These are phyloP conservation scores for Drosophila koepferae DNA, from an alignment of 2,888 invertebrate genomes.

Conservation along the genomic window DNA sequence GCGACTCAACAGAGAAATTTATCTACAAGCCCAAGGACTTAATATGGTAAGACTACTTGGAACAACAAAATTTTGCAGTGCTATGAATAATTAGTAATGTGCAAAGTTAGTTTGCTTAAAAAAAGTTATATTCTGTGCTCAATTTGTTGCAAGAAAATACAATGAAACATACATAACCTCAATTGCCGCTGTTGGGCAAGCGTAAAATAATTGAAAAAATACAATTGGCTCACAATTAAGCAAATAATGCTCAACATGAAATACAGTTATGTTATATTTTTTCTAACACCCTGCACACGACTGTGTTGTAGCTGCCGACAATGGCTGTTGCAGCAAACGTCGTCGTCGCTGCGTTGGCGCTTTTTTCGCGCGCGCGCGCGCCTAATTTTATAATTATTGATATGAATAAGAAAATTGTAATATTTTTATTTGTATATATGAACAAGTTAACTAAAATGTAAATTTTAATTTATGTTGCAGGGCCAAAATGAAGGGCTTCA, in stretches of 20 bases:
- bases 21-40: conserved; percentile 84
- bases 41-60: conserved; percentile 78
- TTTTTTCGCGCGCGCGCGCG: conserved; percentile 80
- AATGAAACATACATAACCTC: conserved; percentile 64
- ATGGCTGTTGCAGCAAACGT: conserved; percentile 31
- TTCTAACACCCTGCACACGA: neutral
- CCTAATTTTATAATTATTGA: conserved; percentile 57
- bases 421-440: conserved; percentile 1
- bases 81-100: conserved; percentile 8
- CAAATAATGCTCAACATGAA: conserved; percentile 6
- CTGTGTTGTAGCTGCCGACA: conserved; percentile 4
- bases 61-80: conserved; percentile 13
- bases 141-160: conserved; percentile 14
- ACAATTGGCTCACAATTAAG: conserved; percentile 36
- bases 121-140: conserved; percentile 10
- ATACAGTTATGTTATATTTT: conserved; percentile 11
- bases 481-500: conserved; percentile 99
- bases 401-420: conserved; percentile 10
- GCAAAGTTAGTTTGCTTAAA: neutral
- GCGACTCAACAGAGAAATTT: conserved; percentile 78
- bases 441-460: conserved; percentile 22
- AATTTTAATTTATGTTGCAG: conserved; percentile 87
- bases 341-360: conserved; percentile 76
- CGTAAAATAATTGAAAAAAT: conserved; percentile 37
- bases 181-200: conserved; percentile 53